Evolutionary conservation across 2,113 vertebrate genomes (phyloP).

Genomic region (Myotis yumanensis): DNA sequence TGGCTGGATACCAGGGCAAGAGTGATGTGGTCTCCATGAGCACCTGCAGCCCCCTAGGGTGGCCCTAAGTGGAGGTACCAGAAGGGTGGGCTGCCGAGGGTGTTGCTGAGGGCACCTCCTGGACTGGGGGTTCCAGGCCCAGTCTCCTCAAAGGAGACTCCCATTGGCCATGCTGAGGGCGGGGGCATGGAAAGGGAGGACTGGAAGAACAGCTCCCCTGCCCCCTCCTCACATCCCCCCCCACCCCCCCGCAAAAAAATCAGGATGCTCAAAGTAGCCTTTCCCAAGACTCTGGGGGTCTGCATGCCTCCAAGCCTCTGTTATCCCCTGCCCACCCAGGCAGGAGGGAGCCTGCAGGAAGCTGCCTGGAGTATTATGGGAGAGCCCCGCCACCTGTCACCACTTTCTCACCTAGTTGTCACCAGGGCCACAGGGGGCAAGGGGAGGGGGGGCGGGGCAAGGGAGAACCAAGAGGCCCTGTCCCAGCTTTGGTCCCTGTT

Average conservation of each 20-base stretch:
- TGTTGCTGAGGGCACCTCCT: neutral
- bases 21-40: neutral
- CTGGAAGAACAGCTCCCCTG: neutral
- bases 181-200: neutral
- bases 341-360: neutral
- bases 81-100: neutral
- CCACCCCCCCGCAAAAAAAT: neutral
- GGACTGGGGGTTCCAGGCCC: neutral
- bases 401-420: neutral
- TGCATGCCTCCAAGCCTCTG: neutral
- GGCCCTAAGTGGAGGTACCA: neutral
- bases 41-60: neutral
- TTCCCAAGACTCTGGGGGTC: neutral
- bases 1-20: neutral
- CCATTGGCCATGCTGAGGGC: neutral
- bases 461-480: neutral
- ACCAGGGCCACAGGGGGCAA: neutral
- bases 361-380: neutral
- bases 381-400: neutral
- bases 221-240: neutral
- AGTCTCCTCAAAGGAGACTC: neutral
- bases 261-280: neutral
- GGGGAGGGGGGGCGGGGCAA: neutral
- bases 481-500: slow-evolving; percentile 15
- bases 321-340: neutral